A percentile compares a stretch with the other conserved stretches of the same genome.
Conservation (phyloP, 2,797 vertebrate species). For the Sardinella longiceps region DNA sequence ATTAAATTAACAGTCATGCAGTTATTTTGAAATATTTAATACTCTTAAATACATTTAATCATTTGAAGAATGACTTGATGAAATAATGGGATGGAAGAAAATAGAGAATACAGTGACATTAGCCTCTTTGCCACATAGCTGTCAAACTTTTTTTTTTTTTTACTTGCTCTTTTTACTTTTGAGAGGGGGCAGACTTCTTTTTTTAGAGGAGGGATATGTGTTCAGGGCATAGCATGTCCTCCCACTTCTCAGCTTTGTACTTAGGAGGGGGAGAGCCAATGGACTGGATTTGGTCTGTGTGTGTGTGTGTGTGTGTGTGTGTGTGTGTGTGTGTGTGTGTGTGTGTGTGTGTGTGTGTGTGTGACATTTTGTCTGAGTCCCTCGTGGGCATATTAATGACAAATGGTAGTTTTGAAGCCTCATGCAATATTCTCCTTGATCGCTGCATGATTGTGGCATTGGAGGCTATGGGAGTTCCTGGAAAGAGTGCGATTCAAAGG, state of each 20-base stretch:
- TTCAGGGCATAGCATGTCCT: conserved; percentile 39
- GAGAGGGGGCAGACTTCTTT: conserved; percentile 20
- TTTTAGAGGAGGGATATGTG: background rate
- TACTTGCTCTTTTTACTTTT: no score
- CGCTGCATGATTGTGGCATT: conserved; percentile 52
- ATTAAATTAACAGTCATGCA: background rate
- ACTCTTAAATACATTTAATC: background rate
- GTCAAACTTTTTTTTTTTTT: no score
- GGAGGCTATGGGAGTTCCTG: conserved; percentile 49
- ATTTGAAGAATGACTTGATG: background rate
- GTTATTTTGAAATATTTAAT: background rate
- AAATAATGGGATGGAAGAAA: background rate
- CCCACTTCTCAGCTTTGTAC: conserved; percentile 39
- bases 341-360: conserved; percentile 55
- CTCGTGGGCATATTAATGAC: conserved; percentile 59
- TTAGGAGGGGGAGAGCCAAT: conserved; percentile 41
- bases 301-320: conserved; percentile 55
- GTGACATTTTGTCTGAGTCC: conserved; percentile 51
- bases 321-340: conserved; percentile 16
- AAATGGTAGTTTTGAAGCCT: conserved; percentile 62
- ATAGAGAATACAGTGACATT: background rate
- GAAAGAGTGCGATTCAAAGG: conserved; percentile 55
- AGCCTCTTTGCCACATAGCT: background rate
- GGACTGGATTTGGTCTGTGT: conserved; percentile 46
- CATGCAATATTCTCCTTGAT: conserved; percentile 66